phyloP scores from a whole-genome alignment of 2,797 vertebrate genomes.

The Crocidura indochinensis region DNA sequence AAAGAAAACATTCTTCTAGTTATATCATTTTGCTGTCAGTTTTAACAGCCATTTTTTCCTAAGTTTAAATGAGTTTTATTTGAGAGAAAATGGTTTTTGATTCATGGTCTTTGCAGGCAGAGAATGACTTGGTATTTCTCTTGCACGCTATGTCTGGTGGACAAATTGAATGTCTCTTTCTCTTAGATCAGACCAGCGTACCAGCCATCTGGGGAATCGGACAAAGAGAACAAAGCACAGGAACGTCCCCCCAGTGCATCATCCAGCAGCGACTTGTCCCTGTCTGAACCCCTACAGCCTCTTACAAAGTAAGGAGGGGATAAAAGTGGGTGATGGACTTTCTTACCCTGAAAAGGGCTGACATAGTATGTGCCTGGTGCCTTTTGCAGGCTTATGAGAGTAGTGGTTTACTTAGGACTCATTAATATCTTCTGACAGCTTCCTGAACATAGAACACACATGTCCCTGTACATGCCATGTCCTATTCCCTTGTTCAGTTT shows the following conservation, averaged over 20 bases:
- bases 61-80: constrained; percentile 60
- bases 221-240: constrained; percentile 98
- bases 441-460: neutral
- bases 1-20: neutral
- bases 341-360: constrained; percentile 9
- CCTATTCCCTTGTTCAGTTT: neutral
- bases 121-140: constrained; percentile 60
- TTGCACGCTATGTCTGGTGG: constrained; percentile 23
- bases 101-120: constrained; percentile 32
- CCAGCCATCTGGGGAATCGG: constrained; percentile 98
- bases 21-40: neutral
- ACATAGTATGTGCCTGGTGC: neutral
- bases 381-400: constrained; percentile 50
- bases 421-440: neutral
- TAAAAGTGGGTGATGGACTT: constrained; percentile 13
- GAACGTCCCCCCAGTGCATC: constrained; percentile 95
- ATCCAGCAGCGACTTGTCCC: constrained; percentile 97
- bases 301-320: constrained; percentile 88
- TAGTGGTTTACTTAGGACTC: constrained; percentile 56
- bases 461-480: neutral
- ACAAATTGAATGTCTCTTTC: constrained; percentile 66
- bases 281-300: constrained; percentile 92
- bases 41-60: constrained; percentile 60
- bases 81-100: neutral
- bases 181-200: constrained; percentile 93